phyloP scores from a whole-genome alignment of 2,888 invertebrate species.

The Parapristionchus giblindavisi region DNA sequence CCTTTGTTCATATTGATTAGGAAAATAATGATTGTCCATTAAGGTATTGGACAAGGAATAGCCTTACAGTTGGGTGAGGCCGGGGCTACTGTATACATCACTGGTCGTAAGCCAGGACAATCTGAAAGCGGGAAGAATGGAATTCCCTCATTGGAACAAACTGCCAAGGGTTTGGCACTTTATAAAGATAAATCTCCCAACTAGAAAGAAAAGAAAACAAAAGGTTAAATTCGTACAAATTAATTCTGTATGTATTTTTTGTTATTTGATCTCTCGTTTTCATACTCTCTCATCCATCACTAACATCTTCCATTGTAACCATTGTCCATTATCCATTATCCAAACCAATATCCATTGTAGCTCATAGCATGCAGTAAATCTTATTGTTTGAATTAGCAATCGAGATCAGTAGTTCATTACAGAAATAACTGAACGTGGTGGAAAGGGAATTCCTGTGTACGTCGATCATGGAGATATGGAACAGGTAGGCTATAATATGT shows the following conservation, averaged over 20 bases:
- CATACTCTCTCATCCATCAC: not conserved
- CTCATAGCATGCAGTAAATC: not conserved
- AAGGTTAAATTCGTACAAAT: not conserved
- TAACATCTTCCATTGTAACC: not conserved
- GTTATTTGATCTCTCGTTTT: not conserved
- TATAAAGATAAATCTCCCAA: not conserved
- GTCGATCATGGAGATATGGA: slow-evolving; percentile 71
- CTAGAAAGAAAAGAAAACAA: not conserved
- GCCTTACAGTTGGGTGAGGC: slow-evolving; percentile 55
- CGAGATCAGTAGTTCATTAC: not conserved
- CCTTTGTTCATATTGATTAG: not conserved
- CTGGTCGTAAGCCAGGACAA: slow-evolving; percentile 46
- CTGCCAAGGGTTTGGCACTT: slow-evolving; percentile 21
- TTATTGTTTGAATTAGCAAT: not conserved
- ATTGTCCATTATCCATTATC: too few relatives aligned
- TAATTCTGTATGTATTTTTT: not conserved
- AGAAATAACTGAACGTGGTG: slow-evolving; percentile 70
- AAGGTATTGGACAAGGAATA: slow-evolving; percentile 50
- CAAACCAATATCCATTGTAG: too few relatives aligned
- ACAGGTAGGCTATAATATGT: slow-evolving; percentile 48
- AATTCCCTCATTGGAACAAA: slow-evolving; percentile 37
- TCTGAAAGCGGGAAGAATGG: slow-evolving; percentile 30
- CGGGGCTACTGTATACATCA: slow-evolving; percentile 59
- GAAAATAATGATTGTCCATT: not conserved
- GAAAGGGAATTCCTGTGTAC: slow-evolving; percentile 70